Conservation (phyloP, 2,888 invertebrate genomes). For the Brachycybe producta region DNA sequence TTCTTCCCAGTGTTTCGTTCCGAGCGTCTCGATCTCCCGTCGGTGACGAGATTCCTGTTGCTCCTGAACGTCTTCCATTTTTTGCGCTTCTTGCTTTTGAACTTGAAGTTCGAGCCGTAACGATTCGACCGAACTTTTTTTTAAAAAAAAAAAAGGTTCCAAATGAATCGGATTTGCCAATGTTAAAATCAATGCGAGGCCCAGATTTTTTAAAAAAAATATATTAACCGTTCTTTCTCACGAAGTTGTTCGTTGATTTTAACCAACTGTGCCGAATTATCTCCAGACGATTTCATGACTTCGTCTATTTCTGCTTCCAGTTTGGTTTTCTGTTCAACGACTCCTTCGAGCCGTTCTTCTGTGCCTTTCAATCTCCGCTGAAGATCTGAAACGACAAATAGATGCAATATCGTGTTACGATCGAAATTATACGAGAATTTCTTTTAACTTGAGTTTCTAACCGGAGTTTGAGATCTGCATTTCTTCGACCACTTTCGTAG, state of each 20-base stretch:
- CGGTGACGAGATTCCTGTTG: conserved; percentile 16
- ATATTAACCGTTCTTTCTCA: conserved; percentile 14
- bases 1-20: conserved; percentile 16
- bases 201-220: neutral
- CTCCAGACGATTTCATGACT: conserved; percentile 14
- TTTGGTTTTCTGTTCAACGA: conserved; percentile 13
- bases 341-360: conserved; percentile 8
- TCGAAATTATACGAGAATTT: neutral
- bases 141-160: too few relatives aligned
- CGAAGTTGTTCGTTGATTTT: conserved; percentile 18
- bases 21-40: conserved; percentile 12
- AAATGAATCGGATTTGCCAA: neutral
- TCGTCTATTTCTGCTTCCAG: conserved; percentile 17
- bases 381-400: neutral
- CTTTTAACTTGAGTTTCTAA: too few relatives aligned
- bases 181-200: neutral
- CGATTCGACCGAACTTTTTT: too few relatives aligned
- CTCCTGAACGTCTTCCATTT: conserved; percentile 13
- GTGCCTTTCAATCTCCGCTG: neutral
- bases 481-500: too few relatives aligned
- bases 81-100: conserved; percentile 7
- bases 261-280: conserved; percentile 16
- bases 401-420: too few relatives aligned
- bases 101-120: conserved; percentile 14
- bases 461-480: too few relatives aligned